These are phyloP conservation scores for Cyprinodon variegatus DNA, from an alignment of 2,113 vertebrate genomes.

Conservation along the genomic window DNA sequence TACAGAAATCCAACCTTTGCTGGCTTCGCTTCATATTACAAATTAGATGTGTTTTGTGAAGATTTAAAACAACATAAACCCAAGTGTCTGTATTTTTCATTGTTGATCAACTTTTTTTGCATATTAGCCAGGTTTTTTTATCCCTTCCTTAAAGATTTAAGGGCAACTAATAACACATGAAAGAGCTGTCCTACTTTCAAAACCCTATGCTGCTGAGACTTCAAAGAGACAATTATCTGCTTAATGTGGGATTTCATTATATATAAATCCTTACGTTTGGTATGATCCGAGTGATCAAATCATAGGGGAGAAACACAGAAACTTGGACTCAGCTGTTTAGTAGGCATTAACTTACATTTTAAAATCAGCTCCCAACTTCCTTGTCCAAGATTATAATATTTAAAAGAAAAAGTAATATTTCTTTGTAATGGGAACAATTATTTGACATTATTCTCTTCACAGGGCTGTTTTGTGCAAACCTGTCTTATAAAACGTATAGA, in stretches of 20 bases:
- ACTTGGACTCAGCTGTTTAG: conserved; percentile 25
- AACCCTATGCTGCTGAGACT: conserved; percentile 45
- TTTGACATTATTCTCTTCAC: no score
- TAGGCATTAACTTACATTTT: conserved; percentile 7
- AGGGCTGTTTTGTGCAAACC: no score
- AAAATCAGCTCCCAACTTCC: conserved; percentile 3
- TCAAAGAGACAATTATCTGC: conserved; percentile 52
- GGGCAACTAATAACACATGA: conserved; percentile 60
- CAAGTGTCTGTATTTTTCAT: conserved; percentile 51
- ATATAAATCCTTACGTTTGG: conserved; percentile 41
- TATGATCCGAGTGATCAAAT: conserved; percentile 23
- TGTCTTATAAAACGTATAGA: no score
- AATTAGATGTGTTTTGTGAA: neutral
- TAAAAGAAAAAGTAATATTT: neutral
- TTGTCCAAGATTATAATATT: neutral
- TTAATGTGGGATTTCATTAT: conserved; percentile 37
- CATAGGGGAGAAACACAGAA: conserved; percentile 10
- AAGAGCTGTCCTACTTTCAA: conserved; percentile 53
- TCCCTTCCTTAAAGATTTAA: conserved; percentile 27
- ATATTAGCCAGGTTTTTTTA: conserved; percentile 6
- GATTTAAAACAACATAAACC: conserved; percentile 28
- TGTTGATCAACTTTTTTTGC: conserved; percentile 26
- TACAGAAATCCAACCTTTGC: neutral
- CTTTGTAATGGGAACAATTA: neutral
- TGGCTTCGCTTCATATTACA: neutral